These are phyloP conservation scores for Clamator glandarius DNA, from an alignment of 2,797 vertebrate genomes.

Conservation along the genomic window DNA sequence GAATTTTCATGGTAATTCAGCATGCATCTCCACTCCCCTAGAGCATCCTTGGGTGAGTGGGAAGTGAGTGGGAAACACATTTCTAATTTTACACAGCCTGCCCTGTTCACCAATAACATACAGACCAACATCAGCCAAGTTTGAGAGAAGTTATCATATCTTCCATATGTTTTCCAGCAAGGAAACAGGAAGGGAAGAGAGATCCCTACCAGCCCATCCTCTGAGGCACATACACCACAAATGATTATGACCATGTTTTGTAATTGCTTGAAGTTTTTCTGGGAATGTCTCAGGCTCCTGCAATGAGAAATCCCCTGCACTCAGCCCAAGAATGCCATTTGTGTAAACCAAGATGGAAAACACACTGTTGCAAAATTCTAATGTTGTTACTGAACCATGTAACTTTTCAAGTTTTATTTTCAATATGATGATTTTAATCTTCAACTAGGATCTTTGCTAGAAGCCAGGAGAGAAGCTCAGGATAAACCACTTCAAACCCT, in stretches of 20 bases:
- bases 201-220: background rate
- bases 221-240: background rate
- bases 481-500: background rate
- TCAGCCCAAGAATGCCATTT: background rate
- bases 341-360: background rate
- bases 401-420: background rate
- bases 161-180: constrained; percentile 18
- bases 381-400: background rate
- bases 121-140: background rate
- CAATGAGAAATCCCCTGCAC: constrained; percentile 16
- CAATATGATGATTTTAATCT: background rate
- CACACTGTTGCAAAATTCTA: constrained; percentile 31
- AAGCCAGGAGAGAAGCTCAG: background rate
- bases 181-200: constrained; percentile 57
- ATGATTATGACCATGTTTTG: background rate
- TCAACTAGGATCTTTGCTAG: background rate
- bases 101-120: background rate
- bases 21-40: background rate
- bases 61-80: constrained; percentile 14
- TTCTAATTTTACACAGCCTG: constrained; percentile 25
- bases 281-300: constrained; percentile 30
- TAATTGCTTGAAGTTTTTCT: constrained; percentile 2
- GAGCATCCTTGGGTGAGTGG: background rate
- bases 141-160: background rate
- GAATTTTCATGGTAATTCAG: constrained; percentile 7